Percentiles rank a stretch among this genome's conserved stretches.
phyloP scores from a whole-genome alignment of 2,797 vertebrate genomes.

The Picus viridis region DNA sequence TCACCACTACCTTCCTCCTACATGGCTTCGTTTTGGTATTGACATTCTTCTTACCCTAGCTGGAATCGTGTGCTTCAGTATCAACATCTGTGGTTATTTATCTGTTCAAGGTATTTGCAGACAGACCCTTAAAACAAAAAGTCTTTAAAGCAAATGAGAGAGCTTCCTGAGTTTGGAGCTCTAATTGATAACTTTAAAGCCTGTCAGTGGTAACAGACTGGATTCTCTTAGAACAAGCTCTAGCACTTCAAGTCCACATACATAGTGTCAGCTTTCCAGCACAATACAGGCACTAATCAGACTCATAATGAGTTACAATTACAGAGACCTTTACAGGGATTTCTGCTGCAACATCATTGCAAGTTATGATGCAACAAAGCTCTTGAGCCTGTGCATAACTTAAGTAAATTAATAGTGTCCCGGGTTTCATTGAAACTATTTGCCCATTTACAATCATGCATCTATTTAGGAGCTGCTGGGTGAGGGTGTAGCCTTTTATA shows the following conservation, averaged over 20 bases:
- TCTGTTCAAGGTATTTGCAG: background rate
- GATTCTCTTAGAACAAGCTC: background rate
- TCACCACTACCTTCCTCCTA: background rate
- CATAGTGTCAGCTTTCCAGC: background rate
- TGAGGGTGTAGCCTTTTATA: background rate
- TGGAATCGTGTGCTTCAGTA: background rate
- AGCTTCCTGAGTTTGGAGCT: background rate
- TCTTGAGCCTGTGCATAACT: conserved; percentile 19
- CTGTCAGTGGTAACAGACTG: background rate
- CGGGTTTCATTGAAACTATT: conserved; percentile 66
- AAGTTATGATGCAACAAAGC: conserved; percentile 47
- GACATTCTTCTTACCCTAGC: background rate
- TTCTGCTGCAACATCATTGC: conserved; percentile 8
- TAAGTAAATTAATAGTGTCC: conserved; percentile 51
- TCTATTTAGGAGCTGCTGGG: background rate
- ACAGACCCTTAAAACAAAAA: background rate
- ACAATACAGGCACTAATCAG: background rate
- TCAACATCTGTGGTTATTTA: background rate
- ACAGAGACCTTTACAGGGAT: background rate
- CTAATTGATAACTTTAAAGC: background rate
- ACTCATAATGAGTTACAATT: conserved; percentile 36
- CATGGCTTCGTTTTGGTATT: background rate
- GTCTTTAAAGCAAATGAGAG: background rate
- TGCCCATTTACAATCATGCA: background rate
- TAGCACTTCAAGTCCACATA: background rate